Evolutionary conservation across 2,888 invertebrate species (phyloP).

Genomic region (Caenorhabditis macrosperma): DNA sequence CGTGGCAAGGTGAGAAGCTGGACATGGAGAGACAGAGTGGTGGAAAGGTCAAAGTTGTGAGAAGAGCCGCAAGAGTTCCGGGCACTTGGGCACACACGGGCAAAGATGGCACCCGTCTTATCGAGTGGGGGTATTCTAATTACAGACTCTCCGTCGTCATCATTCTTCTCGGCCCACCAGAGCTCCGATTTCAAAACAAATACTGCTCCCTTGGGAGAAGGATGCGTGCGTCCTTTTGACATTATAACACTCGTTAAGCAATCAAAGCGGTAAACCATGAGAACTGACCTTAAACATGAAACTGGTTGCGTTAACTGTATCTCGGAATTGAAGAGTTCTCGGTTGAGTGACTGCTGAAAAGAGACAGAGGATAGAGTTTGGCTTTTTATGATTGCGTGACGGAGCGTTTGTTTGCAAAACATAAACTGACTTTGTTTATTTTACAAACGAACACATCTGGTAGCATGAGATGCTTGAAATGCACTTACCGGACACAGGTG

Average conservation of each 20-base stretch:
- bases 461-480: neutral
- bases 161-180: constrained; percentile 21
- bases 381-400: neutral
- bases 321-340: constrained; percentile 83
- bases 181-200: constrained; percentile 42
- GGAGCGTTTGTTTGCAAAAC: neutral
- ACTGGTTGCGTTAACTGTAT: constrained; percentile 82
- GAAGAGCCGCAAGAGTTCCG: constrained; percentile 1
- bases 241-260: neutral
- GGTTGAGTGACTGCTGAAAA: constrained; percentile 55
- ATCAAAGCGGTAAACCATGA: neutral
- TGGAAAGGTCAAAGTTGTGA: neutral
- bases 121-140: constrained; percentile 31
- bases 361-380: neutral
- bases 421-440: neutral
- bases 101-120: neutral
- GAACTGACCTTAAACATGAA: constrained; percentile 82
- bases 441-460: neutral
- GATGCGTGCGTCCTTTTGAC: neutral
- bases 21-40: neutral
- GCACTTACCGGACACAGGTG: constrained; percentile 51
- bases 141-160: constrained; percentile 20
- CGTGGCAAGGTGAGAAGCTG: constrained; percentile 2
- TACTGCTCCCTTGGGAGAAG: constrained; percentile 4
- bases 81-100: constrained; percentile 4